Percentiles rank a stretch among this genome's conserved stretches.
phyloP scores from a whole-genome alignment of 2,113 vertebrate genomes.

The Vombatus ursinus region DNA sequence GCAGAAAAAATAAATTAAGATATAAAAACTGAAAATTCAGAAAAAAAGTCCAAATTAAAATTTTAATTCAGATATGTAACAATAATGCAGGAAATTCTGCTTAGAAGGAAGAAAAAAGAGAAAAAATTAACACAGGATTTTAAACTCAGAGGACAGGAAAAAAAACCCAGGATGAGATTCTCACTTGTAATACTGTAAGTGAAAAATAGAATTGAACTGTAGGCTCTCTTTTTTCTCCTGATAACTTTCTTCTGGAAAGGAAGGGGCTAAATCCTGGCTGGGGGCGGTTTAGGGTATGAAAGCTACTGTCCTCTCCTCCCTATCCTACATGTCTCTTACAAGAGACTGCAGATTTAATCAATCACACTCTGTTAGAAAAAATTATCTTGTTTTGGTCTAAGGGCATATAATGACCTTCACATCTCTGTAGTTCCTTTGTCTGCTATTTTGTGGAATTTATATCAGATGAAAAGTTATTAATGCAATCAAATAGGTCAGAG shows the following conservation, averaged over 20 bases:
- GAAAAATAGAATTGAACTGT: not conserved
- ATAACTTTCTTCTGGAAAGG: not conserved
- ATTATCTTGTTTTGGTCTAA: not conserved
- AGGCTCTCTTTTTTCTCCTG: not conserved
- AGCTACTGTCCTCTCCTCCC: not conserved
- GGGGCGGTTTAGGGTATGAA: not conserved
- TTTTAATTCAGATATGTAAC: no score
- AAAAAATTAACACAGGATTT: no score
- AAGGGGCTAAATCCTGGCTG: not conserved
- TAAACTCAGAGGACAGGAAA: no score
- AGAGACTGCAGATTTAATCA: not conserved
- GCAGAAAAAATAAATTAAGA: no score
- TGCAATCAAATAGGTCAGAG: not conserved
- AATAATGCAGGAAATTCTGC: no score
- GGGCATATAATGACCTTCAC: not conserved
- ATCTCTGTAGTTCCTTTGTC: not conserved
- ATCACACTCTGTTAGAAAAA: not conserved
- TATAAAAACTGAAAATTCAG: no score
- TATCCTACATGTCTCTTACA: not conserved
- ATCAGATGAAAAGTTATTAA: not conserved
- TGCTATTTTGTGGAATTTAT: not conserved
- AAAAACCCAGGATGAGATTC: not conserved
- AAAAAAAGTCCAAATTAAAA: no score
- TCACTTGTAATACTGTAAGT: not conserved
- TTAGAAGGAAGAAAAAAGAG: no score